phyloP scores from a whole-genome alignment of 2,797 vertebrate species.

The Distichodus sexfasciatus region DNA sequence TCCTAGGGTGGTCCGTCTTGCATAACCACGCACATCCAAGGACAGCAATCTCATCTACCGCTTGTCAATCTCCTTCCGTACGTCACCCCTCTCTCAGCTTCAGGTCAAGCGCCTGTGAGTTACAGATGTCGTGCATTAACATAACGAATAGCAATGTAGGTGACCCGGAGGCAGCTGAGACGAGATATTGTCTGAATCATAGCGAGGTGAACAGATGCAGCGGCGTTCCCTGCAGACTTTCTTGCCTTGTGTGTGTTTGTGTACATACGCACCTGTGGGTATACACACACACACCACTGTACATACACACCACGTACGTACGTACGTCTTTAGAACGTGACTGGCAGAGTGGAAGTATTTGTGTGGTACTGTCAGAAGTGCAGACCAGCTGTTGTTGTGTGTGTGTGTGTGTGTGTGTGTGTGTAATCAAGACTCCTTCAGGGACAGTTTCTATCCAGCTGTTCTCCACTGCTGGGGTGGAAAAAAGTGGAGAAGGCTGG shows the following conservation, averaged over 20 bases:
- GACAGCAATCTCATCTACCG: background rate
- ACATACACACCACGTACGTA: background rate
- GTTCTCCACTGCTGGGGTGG: constrained; percentile 55
- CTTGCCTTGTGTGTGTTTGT: background rate
- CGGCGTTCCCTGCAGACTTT: background rate
- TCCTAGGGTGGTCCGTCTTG: too few relatives aligned
- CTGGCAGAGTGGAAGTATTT: background rate
- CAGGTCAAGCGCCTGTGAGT: background rate
- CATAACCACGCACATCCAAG: background rate
- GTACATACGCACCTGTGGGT: background rate
- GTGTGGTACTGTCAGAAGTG: too few relatives aligned
- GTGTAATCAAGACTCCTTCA: constrained; percentile 20
- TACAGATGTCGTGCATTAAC: background rate
- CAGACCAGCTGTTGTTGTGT: too few relatives aligned
- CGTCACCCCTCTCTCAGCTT: background rate
- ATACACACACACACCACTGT: background rate
- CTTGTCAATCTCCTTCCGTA: background rate
- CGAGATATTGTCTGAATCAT: constrained; percentile 5
- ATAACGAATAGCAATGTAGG: background rate
- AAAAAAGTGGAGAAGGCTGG: too few relatives aligned
- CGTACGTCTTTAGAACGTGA: background rate
- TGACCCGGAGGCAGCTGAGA: background rate
- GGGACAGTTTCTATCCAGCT: constrained; percentile 44
- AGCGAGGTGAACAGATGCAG: background rate
- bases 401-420: background rate